Conservation (phyloP, 1,140 invertebrate genomes). For the Euwallacea fornicatus region DNA sequence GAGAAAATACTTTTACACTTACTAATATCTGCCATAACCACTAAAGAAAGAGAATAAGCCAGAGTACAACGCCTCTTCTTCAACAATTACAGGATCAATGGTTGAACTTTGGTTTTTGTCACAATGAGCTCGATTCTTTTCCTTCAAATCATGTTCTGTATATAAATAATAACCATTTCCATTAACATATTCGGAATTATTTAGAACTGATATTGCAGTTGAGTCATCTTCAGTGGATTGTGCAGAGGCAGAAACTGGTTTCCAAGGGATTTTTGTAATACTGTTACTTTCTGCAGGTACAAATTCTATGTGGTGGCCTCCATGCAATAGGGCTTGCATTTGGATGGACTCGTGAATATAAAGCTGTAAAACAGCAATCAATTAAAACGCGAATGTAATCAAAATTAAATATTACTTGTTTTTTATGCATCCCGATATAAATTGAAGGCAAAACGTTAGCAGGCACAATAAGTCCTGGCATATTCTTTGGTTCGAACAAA, state of each 20-base stretch:
- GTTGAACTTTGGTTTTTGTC: conserved; percentile 46
- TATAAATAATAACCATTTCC: conserved; percentile 61
- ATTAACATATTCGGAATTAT: conserved; percentile 67
- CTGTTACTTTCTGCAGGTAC: conserved; percentile 50
- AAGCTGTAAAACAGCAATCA: conserved; percentile 55
- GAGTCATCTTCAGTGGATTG: conserved; percentile 46
- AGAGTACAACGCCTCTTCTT: conserved; percentile 13
- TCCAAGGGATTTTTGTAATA: conserved; percentile 68
- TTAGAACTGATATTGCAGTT: conserved; percentile 67
- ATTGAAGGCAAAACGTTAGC: conserved; percentile 65
- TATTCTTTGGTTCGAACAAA: conserved; percentile 60
- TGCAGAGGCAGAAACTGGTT: conserved; percentile 60
- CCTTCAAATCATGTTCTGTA: conserved; percentile 53
- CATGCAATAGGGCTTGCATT: conserved; percentile 50
- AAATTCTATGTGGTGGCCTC: conserved; percentile 40
- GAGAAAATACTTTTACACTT: conserved; percentile 20
- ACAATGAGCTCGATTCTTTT: conserved; percentile 43
- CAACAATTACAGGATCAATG: conserved; percentile 19
- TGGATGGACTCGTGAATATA: conserved; percentile 74
- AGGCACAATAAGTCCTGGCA: conserved; percentile 19
- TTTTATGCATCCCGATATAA: conserved; percentile 85
- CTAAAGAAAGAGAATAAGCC: conserved; percentile 1
- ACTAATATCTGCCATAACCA: conserved; percentile 22
- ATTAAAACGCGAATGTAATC: not conserved
- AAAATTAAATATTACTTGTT: conserved; percentile 60